A percentile compares a stretch with the other conserved stretches of the same genome.
phyloP scores from a whole-genome alignment of 2,113 vertebrate species.

The Stigmatopora nigra region DNA sequence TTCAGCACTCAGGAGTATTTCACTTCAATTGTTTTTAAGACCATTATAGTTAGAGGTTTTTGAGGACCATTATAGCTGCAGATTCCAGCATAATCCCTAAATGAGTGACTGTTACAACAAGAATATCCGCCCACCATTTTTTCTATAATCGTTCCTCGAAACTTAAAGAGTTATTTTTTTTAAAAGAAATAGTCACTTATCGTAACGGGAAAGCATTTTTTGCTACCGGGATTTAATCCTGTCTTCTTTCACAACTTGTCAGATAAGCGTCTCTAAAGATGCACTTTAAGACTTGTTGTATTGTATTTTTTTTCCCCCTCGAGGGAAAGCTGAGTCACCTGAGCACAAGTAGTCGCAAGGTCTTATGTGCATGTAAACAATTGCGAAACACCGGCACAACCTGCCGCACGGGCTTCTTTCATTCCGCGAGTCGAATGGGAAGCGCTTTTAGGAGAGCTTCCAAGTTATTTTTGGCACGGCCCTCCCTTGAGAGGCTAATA shows the following conservation, averaged over 20 bases:
- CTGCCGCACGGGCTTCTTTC: slow-evolving; percentile 15
- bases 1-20: slow-evolving; percentile 8
- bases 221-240: slow-evolving; percentile 6
- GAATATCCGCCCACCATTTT: background rate
- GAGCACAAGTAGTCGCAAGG: slow-evolving; percentile 17
- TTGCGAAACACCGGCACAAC: slow-evolving; percentile 22
- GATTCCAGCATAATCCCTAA: slow-evolving; percentile 39
- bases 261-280: slow-evolving; percentile 4
- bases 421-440: background rate
- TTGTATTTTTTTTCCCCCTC: background rate
- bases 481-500: background rate
- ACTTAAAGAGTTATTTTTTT: slow-evolving; percentile 10
- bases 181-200: slow-evolving; percentile 14
- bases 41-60: background rate
- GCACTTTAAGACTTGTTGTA: background rate
- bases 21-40: slow-evolving; percentile 9
- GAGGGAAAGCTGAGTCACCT: background rate
- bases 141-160: slow-evolving; percentile 29
- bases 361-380: slow-evolving; percentile 19
- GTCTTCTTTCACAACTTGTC: slow-evolving; percentile 16
- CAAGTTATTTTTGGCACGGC: slow-evolving; percentile 12
- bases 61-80: background rate
- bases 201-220: background rate
- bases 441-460: slow-evolving; percentile 3
- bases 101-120: slow-evolving; percentile 31